Conservation (phyloP, 2,113 vertebrate species). For the Tympanuchus pallidicinctus region DNA sequence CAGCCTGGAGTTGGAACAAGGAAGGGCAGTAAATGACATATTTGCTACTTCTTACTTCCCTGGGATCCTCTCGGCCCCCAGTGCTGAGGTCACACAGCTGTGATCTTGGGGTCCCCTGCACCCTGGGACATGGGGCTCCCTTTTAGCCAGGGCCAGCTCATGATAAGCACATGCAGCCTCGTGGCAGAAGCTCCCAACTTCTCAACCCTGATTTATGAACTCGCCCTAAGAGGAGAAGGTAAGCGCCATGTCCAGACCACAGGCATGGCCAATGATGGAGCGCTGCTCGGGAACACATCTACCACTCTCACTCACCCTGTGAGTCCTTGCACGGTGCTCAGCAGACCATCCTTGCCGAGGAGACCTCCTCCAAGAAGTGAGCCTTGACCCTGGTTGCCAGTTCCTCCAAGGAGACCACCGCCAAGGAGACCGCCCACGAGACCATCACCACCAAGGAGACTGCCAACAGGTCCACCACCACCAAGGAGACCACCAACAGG, state of each 20-base stretch:
- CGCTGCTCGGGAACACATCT: no score
- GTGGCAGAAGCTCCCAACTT: not conserved
- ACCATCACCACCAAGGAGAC: not conserved
- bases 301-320: conserved; percentile 63
- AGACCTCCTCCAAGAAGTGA: not conserved
- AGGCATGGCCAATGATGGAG: accelerated
- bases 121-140: not conserved
- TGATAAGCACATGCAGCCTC: not conserved
- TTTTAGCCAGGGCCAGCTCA: not conserved
- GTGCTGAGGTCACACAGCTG: accelerated
- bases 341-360: conserved; percentile 40
- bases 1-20: conserved; percentile 34
- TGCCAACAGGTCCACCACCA: accelerated
- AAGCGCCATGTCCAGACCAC: not conserved
- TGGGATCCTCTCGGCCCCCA: not conserved
- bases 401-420: not conserved
- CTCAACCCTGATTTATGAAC: not conserved
- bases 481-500: accelerated
- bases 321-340: conserved; percentile 1
- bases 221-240: not conserved
- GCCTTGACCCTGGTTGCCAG: not conserved
- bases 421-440: not conserved
- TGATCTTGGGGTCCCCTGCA: accelerated
- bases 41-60: not conserved
- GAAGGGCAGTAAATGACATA: not conserved